Evolutionary conservation across 2,113 vertebrate genomes (phyloP), one percentile per base, ranked within the genome.

Genomic region (Opisthocomus hoazin): DNA sequence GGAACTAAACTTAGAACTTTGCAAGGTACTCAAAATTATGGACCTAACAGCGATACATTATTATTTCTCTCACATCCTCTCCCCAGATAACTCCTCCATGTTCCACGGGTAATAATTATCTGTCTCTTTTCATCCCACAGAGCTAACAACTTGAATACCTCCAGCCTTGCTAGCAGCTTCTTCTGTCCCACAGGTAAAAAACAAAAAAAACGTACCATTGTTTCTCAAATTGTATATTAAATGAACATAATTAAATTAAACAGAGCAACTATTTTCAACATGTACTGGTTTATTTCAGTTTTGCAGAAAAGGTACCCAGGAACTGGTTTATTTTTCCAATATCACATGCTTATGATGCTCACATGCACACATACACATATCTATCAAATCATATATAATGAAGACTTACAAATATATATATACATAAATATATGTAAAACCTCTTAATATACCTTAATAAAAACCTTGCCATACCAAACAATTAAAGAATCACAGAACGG

Each of bases 31-130:
- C 78, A 94, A 93, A 92, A 24, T 56, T 46, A 66, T 2, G 0
- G 11, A 43, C 70, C 30, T 70, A 70, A 78, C 7, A 92, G 64
- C 5, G 7, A 66, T 77, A 78, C 29, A 48, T 91, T 81, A 77
- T 93, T 93, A 87, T 92, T 92, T 94, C 69, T 71, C 56, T 96
- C 84, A 78, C 51, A 75, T 89, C 21, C 34, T 75, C 68, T 92
- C 54, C 50, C 68, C 64, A 86, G 63, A 65, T 70, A 90, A 90
- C 83, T 94, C 92, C 64, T 84, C 46, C 56, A 46, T 91, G 60
- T 93, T 93, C 73, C 93, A 94, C 84, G 81, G 84, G 60, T 89
- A 94, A 90, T 93, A 90, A 92, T 97, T 94, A 95, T 66, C 86
- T 70, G 71, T 89, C 86, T 94, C 73, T 95, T 80, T 84, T 87